These are phyloP conservation scores for Leucoma salicis DNA, from an alignment of 2,888 invertebrate species.

Conservation along the genomic window DNA sequence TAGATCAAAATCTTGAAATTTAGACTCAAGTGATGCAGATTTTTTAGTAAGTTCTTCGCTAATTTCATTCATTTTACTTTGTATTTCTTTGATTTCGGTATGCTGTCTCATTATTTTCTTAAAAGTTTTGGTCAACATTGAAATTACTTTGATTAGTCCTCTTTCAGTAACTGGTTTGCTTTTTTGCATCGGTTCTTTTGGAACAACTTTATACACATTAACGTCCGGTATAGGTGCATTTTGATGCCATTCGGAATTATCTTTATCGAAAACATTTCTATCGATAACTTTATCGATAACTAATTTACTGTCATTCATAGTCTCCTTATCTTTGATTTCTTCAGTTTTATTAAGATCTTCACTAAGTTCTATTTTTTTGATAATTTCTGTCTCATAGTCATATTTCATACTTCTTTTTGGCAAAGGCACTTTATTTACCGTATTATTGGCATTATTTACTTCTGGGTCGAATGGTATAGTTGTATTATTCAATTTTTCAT, in stretches of 20 bases:
- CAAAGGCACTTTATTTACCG: slow-evolving; percentile 1
- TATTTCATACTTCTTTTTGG: slow-evolving; percentile 54
- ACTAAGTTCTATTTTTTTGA: slow-evolving; percentile 43
- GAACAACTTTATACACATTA: slow-evolving; percentile 49
- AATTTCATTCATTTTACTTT: slow-evolving; percentile 45
- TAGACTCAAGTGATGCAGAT: slow-evolving; percentile 37
- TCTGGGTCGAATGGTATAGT: neutral
- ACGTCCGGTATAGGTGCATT: slow-evolving; percentile 40
- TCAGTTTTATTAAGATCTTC: slow-evolving; percentile 43
- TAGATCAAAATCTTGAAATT: slow-evolving; percentile 57
- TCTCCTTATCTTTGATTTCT: slow-evolving; percentile 6
- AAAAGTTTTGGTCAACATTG: slow-evolving; percentile 67
- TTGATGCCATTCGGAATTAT: slow-evolving; percentile 53
- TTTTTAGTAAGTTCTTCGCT: slow-evolving; percentile 55
- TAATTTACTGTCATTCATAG: slow-evolving; percentile 7
- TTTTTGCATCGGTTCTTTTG: slow-evolving; percentile 40
- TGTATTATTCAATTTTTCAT: neutral
- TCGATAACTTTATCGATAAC: too few relatives aligned
- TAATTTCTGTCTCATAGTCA: slow-evolving; percentile 42
- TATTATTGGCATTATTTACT: slow-evolving; percentile 11
- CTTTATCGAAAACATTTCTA: slow-evolving; percentile 49
- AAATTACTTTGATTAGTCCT: slow-evolving; percentile 62
- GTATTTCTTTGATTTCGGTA: slow-evolving; percentile 57
- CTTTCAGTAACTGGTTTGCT: slow-evolving; percentile 55
- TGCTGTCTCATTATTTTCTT: slow-evolving; percentile 71